Conservation (phyloP, 2,888 invertebrate genomes). For the Pachymerium ferrugineum region DNA sequence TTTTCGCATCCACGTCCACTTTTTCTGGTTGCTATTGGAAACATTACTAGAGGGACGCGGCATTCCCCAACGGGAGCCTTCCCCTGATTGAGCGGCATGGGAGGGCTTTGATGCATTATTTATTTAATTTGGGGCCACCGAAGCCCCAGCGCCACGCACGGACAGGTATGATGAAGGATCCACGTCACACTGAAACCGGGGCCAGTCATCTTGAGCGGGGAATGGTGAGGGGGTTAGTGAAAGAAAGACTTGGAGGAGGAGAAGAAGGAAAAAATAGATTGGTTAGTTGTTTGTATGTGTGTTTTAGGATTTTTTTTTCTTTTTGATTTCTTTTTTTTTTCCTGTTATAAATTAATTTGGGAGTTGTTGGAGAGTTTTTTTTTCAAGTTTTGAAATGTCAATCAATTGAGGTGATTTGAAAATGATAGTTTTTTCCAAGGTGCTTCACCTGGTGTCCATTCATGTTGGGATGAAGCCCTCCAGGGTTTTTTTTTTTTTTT, state of each 20-base stretch:
- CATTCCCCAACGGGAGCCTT: slow-evolving; percentile 29
- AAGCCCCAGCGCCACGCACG: slow-evolving; percentile 23
- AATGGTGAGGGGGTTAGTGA: neutral
- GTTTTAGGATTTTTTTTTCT: neutral
- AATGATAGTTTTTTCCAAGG: neutral
- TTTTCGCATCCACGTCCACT: slow-evolving; percentile 1
- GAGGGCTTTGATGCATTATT: slow-evolving; percentile 32
- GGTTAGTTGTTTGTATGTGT: neutral
- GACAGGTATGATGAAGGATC: slow-evolving; percentile 28
- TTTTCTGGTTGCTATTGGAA: neutral
- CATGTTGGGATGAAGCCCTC: neutral
- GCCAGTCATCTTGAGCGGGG: too few species aligned
- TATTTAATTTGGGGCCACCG: slow-evolving; percentile 30
- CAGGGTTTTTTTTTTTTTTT: neutral
- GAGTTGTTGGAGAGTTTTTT: too few species aligned
- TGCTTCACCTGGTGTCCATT: neutral
- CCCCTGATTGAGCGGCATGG: slow-evolving; percentile 31
- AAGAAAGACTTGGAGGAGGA: neutral
- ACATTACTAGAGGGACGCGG: neutral
- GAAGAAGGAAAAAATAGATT: neutral
- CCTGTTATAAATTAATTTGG: too few species aligned
- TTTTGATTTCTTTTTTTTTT: too few species aligned
- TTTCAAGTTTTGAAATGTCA: too few species aligned
- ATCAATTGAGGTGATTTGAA: too few species aligned
- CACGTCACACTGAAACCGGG: slow-evolving; percentile 23